These are phyloP conservation scores for Ptiloglossa arizonensis DNA, from an alignment of 1,140 invertebrate species.

Conservation along the genomic window DNA sequence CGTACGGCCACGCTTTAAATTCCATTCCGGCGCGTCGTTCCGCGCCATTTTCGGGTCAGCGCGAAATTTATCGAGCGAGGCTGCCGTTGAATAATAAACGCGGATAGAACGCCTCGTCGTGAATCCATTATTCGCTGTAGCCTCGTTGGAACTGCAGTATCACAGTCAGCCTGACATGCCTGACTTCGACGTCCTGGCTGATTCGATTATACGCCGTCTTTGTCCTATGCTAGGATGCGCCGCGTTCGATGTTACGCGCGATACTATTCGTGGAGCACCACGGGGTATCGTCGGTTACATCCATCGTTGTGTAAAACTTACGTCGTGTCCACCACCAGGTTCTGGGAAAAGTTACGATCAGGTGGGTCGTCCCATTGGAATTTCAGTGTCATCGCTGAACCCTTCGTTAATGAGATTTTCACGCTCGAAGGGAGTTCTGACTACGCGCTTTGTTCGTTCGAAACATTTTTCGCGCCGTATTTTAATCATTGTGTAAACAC, in stretches of 20 bases:
- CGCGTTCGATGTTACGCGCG: not conserved
- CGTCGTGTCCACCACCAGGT: not conserved
- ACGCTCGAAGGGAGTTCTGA: not conserved
- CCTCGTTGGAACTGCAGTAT: conserved; percentile 3
- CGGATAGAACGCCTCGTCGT: not conserved
- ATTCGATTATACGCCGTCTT: conserved; percentile 5
- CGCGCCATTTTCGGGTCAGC: conserved; percentile 30
- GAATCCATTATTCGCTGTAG: conserved; percentile 29
- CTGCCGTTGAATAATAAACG: conserved; percentile 38
- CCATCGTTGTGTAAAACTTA: not conserved
- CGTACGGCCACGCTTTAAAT: conserved; percentile 19
- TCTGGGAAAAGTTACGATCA: not conserved
- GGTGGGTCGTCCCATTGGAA: not conserved
- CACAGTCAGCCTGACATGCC: not conserved
- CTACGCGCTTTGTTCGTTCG: no score
- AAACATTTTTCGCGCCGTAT: no score
- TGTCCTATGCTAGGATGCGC: not conserved
- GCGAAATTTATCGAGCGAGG: conserved; percentile 31
- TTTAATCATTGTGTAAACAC: no score
- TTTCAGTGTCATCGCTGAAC: not conserved
- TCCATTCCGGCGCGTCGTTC: conserved; percentile 1
- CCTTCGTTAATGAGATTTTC: not conserved
- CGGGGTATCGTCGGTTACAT: not conserved
- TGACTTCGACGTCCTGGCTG: not conserved
- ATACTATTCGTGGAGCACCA: not conserved